Evolutionary conservation across 1,140 invertebrate genomes (phyloP).

Genomic region (Cepaea nemoralis): DNA sequence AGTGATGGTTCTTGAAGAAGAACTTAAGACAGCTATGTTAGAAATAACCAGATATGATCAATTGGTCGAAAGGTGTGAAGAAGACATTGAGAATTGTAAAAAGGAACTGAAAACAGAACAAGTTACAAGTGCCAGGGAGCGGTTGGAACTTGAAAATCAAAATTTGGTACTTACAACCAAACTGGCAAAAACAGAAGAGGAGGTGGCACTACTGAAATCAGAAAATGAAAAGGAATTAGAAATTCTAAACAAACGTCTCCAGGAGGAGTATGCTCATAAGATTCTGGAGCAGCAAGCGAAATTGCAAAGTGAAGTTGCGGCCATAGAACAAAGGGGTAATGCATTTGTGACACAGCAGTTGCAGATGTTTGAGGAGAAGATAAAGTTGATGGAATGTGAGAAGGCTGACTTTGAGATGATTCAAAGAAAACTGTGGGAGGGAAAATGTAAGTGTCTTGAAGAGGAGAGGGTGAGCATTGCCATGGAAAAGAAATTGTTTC

Average conservation of each 20-base stretch:
- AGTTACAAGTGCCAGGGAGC: background rate
- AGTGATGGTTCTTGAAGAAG: background rate
- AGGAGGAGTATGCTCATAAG: background rate
- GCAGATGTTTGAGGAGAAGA: background rate
- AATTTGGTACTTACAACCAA: background rate
- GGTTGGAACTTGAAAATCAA: background rate
- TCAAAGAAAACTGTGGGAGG: background rate
- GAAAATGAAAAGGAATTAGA: background rate
- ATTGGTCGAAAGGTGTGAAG: background rate
- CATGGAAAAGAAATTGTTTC: background rate
- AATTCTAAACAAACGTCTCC: background rate
- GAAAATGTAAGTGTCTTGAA: too few relatives aligned
- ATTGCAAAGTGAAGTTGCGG: background rate
- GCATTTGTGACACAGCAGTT: background rate
- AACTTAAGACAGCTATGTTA: background rate
- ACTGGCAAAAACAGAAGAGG: background rate
- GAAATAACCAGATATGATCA: background rate
- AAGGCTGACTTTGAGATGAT: background rate
- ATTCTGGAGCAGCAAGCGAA: background rate
- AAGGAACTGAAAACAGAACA: background rate
- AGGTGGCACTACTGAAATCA: background rate
- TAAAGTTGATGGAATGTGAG: background rate
- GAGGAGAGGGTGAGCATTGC: background rate
- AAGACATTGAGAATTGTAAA: background rate
- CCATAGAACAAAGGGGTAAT: background rate